phyloP scores from a whole-genome alignment of 2,113 vertebrate species.

The Lanius collurio region DNA sequence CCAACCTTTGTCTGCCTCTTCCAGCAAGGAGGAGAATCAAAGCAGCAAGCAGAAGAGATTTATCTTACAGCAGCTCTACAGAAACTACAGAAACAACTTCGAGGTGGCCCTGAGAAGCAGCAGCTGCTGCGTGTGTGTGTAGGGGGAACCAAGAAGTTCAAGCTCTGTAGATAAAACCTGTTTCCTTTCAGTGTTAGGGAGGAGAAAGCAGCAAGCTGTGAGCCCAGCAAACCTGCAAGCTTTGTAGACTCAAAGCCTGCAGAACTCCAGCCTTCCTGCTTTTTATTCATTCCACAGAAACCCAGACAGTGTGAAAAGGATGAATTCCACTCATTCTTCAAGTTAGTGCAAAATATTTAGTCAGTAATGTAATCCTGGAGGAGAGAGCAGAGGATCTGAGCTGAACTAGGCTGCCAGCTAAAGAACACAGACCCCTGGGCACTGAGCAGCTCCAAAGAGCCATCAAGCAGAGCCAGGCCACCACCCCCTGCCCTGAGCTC shows the following conservation, averaged over 20 bases:
- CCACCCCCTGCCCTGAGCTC: not conserved
- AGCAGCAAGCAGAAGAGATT: not conserved
- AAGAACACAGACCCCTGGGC: not conserved
- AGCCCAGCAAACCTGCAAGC: not conserved
- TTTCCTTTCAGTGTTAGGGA: not conserved
- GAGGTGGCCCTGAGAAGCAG: not conserved
- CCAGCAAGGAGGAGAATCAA: not conserved
- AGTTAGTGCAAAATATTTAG: not conserved
- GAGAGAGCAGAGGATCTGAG: not conserved
- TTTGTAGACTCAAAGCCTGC: not conserved
- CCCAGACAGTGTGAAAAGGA: not conserved
- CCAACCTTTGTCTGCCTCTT: not conserved
- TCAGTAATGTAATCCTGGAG: not conserved
- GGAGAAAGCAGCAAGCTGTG: not conserved
- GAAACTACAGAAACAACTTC: not conserved
- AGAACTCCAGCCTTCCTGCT: not conserved
- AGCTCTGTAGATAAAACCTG: not conserved
- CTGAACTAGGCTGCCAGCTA: not conserved
- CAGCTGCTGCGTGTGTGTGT: not conserved
- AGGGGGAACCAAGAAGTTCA: not conserved
- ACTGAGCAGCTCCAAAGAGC: not conserved
- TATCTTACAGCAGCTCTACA: not conserved
- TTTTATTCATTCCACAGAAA: not conserved
- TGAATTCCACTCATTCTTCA: constrained; percentile 15
- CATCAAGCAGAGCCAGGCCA: not conserved